phyloP scores from a whole-genome alignment of 2,888 invertebrate genomes.

The Archaeoteleia sp. region DNA sequence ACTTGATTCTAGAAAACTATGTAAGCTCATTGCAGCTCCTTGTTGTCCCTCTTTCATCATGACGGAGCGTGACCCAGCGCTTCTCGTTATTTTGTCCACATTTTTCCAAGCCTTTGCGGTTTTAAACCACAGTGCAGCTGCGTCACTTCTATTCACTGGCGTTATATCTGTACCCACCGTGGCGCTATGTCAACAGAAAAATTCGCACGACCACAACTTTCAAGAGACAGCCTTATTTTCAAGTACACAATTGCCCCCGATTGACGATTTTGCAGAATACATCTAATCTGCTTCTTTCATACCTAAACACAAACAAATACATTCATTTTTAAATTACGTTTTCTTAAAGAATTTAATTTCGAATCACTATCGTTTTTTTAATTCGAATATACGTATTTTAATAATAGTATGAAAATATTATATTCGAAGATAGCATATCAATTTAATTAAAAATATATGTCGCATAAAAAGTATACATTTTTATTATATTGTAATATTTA shows the following conservation, averaged over 20 bases:
- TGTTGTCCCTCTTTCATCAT: constrained; percentile 32
- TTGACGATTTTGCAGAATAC: constrained; percentile 1
- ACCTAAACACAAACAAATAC: too few relatives aligned
- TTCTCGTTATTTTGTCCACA: constrained; percentile 22
- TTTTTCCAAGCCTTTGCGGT: constrained; percentile 34
- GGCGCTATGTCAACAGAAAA: constrained; percentile 34
- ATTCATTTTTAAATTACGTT: too few relatives aligned
- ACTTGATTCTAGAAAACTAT: constrained; percentile 59
- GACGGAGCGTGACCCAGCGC: constrained; percentile 36
- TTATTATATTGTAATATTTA: too few relatives aligned
- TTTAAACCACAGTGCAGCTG: constrained; percentile 34
- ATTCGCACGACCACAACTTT: constrained; percentile 19
- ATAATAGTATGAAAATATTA: too few relatives aligned
- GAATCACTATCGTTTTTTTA: too few relatives aligned
- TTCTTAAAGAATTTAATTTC: too few relatives aligned
- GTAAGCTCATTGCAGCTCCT: constrained; percentile 60
- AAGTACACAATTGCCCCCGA: constrained; percentile 8
- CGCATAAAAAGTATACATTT: too few relatives aligned
- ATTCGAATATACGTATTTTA: too few relatives aligned
- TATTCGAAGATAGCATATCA: too few relatives aligned
- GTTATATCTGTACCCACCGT: constrained; percentile 18
- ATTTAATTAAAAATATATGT: too few relatives aligned
- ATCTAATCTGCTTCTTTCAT: too few relatives aligned
- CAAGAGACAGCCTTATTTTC: constrained; percentile 12
- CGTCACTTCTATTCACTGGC: constrained; percentile 25